Evolutionary conservation across 2,113 vertebrate species (phyloP), one percentile per base, ranked within the genome.

Genomic region (Steatornis caripensis): DNA sequence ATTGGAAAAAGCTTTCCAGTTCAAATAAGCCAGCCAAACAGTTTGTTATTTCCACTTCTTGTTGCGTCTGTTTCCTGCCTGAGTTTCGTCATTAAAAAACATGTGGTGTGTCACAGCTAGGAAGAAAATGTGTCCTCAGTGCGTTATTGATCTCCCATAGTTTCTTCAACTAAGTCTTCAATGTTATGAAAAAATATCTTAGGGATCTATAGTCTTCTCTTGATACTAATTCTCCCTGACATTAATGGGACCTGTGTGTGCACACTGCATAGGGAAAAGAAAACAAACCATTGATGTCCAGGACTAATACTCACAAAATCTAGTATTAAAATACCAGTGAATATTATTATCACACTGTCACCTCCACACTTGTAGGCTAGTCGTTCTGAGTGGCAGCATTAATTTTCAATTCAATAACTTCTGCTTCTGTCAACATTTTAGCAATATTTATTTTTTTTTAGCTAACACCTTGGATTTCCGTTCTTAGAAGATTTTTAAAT

Each of bases 31-130:
- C 84, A 39, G 48, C 4, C 77, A 91, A 89, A 46, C 2, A 10
- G 95, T 91, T 94, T 98, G 69, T 26, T 94, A 29, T 86, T 97
- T 95, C 92, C 83, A 70, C 41, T 94, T 92, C 74, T 86, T 91
- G 27, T 53, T 88, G 86, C 77, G 9, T 95, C 60, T 79, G 71
- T 90, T 96, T 97, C 46, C 70, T 77, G 22, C 69, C 51, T 65
- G 57, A 66, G 39, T 75, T 95, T 81, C 71, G 84, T 93, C 69
- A 61, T 84, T 82, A 92, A 90, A 87, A 91, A 93, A 78, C 13
- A n/a, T 55, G 26, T 13, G 13, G 12, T 45, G 71, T 69, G 55
- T 81, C 12, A 17, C 65, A 79, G 39, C 51, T 45, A 45, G 68
- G 65, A 92, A 82, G 36, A 93, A 94, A 94, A 79, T 10, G 11